Base-by-base conservation (phyloP, 2,113 vertebrate genomes). In the Antennarius striatus region DNA sequence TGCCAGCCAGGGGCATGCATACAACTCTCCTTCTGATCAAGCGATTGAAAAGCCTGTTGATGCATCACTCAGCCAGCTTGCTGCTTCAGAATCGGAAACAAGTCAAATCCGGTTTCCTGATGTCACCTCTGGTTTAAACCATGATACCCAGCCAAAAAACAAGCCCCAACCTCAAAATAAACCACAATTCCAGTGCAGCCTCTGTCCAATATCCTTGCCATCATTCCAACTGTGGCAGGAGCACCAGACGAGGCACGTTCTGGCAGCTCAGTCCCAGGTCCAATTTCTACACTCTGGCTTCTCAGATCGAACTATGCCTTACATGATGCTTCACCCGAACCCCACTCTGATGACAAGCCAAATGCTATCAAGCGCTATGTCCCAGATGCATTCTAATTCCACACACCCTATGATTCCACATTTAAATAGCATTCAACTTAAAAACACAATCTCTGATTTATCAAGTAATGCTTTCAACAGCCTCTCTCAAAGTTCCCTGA, bases 141-240 rank as follows among this genome's bases (percentile, higher is more conserved):
- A 59, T 53, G 89, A 91, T 63, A 64, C 76, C 28, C 86, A 88
- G 16, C 74, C 73, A 53, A 81, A 85, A 77, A 77, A 60, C 0
- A 80, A 76, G 29, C 77, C 86, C 39, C 92, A 94, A 85, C 84
- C 93, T 83, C 95, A 94, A 85, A 93, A 93, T 78, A 91, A 95
- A 67, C 92, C 97, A 87, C 96, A 96, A 0, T 99, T 97, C 90
- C 96, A 99, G 88, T 99, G 98, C 68, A 95, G 93, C 86, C 94
- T 99, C 80, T 99, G 98, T 75, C 98, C 98, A 73, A 52, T 95
- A 81, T 95, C 95, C 0, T 94, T 99, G 72, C 95, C 96, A 28
- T 96, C 97, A 0, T 96, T 98, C 17, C 96, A 99, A 71, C 94
- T 96, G 77, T 99, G 98, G 98, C 98, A 99, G 80, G 98, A 99